Base-by-base conservation (phyloP, 2,888 invertebrate species). In the Elaeidobius kamerunicus region DNA sequence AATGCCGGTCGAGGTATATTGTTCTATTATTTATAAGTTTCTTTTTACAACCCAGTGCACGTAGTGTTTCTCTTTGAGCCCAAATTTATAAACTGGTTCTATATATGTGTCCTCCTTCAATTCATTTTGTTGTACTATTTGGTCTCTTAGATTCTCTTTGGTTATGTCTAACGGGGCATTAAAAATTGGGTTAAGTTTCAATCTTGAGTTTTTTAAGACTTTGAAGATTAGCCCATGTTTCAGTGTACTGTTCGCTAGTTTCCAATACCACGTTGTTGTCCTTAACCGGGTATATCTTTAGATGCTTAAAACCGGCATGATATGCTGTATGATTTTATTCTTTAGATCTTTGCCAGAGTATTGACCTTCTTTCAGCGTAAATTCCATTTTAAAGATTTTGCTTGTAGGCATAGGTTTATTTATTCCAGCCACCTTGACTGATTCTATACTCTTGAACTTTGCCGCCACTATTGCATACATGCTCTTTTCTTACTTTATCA, bases 41-140 rank as follows among this genome's bases (percentile, higher is more conserved):
- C 9, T 18, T 40, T 16, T 41, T 39, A 48, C 16, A n/a, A 40
- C 41, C 41, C 39, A 48, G 20, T 48, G 46, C 16, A 46, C 46
- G 15, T 14, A 47, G 18, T 47, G n/a, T n/a, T n/a, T n/a, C n/a
- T n/a, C n/a, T n/a, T n/a, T n/a, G n/a, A n/a, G 40, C 28, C 47
- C 47, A 23, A 47, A 47, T 12, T 39, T 47, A 14, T 17, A 47
- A 4, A 28, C n/a, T 11, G 44, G 44, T 18, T 44, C 23, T 4
- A 46, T 20, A 12, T 18, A 2, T 11, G 17, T 14, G 5, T 23
- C 12, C 11, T n/a, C 23, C 6, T 9, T 12, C 2, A 17, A 2
- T 9, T 35, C 11, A n/a, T 39, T 39, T 12, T 45, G 45, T 14
- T 18, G 11, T 7, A 36, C 11, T 5, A 45, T 45, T 11, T 36